Evolutionary conservation across 1,140 invertebrate genomes (phyloP), one percentile per base, ranked within the genome.

Genomic region (Elysia chlorotica): DNA sequence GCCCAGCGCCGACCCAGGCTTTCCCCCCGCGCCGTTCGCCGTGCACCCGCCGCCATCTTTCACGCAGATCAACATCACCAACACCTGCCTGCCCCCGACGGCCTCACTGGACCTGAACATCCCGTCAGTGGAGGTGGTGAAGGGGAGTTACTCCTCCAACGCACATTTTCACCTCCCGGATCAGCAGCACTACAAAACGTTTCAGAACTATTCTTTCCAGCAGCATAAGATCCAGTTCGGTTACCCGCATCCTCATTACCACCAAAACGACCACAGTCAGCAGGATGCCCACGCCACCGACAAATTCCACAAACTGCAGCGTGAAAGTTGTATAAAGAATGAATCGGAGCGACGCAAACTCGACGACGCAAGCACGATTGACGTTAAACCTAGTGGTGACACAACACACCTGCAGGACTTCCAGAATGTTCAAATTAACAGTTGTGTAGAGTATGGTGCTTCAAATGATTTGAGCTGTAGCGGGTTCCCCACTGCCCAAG

Each of bases 51-150:
- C 33, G 37, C 21, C n/a, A 33, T 65, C 72, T 61, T 65, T 75
- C 67, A 78, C 77, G 1, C 77, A 78, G 54, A 78, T 78, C 48
- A 78, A 76, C 65, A 78, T 78, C 33, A 78, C 71, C 54, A 78
- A 78, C 59, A 67, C 71, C n/a, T 74, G 74, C 61, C 38, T 56
- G 14, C 37, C 71, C 17, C 38, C 65, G 3, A 38, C 56, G 25
- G 5, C 36, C 17, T 35, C 54, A 2, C 17, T 73, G 2, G 71
- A 67, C 21, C 36, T 73, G 2, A 41, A 6, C 35, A 72, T 33
- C 33, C 54, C 30, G 37, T 65, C 31, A 65, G 35, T 21, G 65
- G 37, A 31, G 57, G 67, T 25, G 25, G 53, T 2, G 59, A 59
- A 23, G 37, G 36, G 17, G 67, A 35, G 2, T 33, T 31, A 14